A percentile compares a stretch with the other conserved stretches of the same genome.
phyloP scores from a whole-genome alignment of 2,888 invertebrate species.

The Campoplex capitator region DNA sequence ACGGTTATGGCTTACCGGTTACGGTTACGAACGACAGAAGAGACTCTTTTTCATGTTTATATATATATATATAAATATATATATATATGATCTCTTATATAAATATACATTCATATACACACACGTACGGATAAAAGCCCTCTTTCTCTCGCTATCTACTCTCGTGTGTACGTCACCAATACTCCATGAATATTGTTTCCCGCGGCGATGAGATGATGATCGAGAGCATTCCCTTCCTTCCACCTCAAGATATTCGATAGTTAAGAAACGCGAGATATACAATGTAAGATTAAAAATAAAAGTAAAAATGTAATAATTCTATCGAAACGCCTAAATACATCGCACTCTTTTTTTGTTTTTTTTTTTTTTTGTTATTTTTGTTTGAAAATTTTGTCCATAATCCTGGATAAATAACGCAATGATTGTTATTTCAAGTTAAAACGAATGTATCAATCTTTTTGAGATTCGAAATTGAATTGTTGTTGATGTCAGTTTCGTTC shows the following conservation, averaged over 20 bases:
- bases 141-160: conserved; percentile 17
- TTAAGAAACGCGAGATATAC: conserved; percentile 1
- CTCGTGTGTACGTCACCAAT: conserved; percentile 14
- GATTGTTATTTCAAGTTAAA: background rate
- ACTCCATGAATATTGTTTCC: conserved; percentile 32
- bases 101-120: background rate
- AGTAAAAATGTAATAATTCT: background rate
- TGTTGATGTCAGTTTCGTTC: background rate
- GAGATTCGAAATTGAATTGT: background rate
- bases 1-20: conserved; percentile 77
- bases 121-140: background rate
- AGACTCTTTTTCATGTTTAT: conserved; percentile 19
- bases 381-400: background rate
- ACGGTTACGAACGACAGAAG: conserved; percentile 71
- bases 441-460: background rate
- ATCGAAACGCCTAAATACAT: background rate
- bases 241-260: conserved; percentile 26
- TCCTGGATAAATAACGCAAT: background rate
- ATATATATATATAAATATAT: background rate
- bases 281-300: background rate
- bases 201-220: conserved; percentile 26
- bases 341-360: background rate
- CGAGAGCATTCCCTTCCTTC: conserved; percentile 3
- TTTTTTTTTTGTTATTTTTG: background rate
- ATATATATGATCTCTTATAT: background rate